Evolutionary conservation across 2,888 invertebrate genomes (phyloP), one percentile per base, ranked within the genome.

Genomic region (Cryptocheilus praepositus): DNA sequence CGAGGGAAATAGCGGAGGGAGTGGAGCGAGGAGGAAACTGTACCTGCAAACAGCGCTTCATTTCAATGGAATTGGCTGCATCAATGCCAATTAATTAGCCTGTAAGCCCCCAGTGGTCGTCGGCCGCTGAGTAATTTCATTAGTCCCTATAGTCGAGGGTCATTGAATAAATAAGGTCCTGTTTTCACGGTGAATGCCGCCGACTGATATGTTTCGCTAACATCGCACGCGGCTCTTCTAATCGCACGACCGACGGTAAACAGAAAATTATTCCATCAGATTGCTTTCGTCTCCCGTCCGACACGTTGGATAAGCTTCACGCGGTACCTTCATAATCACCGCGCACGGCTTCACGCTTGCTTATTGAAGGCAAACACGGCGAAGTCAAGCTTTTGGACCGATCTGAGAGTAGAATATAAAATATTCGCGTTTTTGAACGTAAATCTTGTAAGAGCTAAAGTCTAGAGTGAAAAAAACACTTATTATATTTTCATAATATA

Each of bases 21-120:
- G 49, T 13, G 49, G n/a, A 16, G 51, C 53, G 5, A 44, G 53
- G 45, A 66, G 69, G 71, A 69, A 74, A 68, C 60, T 19, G 72
- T 65, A 77, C 72, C 61, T 64, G 65, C 67, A 67, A 72, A 69
- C 67, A 55, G 28, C 67, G 73, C 67, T 73, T 79, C 76, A 56
- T 75, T 77, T 81, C 79, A 76, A 79, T 79, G 76, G 72, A 81
- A 83, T 77, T 80, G 81, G 73, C 73, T 70, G 79, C 81, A 84
- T 82, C 81, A 83, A 83, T 81, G 80, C 80, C 80, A 84, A 83
- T 85, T 85, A 84, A 83, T 85, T 85, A 83, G 80, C 74, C 74
- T 56, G 79, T 73, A 79, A 82, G 80, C 77, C 69, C 64, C 61
- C 56, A 55, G 45, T 68, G 65, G 71, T 70, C 74, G 64, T 61